phyloP scores from a whole-genome alignment of 2,888 invertebrate species.

The Cinara cedri region DNA sequence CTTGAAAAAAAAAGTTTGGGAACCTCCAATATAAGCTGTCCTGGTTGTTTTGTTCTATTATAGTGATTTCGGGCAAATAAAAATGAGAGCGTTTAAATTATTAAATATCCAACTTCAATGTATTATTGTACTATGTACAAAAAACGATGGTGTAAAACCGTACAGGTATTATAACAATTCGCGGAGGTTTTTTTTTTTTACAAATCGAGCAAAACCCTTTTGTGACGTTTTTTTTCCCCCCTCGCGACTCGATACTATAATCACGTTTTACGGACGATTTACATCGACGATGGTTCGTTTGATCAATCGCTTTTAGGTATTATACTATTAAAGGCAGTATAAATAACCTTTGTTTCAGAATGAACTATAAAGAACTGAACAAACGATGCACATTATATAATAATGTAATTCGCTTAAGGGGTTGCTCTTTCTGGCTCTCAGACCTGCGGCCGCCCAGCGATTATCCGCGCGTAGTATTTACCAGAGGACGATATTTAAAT shows the following conservation, averaged over 20 bases:
- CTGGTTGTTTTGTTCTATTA: no score
- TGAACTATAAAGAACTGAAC: background rate
- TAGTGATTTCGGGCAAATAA: no score
- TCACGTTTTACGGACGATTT: background rate
- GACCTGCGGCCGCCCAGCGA: constrained; percentile 26
- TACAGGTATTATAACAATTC: no score
- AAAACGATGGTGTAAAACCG: no score
- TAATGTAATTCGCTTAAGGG: constrained; percentile 20
- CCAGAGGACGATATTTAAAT: constrained; percentile 42
- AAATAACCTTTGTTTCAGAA: background rate
- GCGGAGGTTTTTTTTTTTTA: no score
- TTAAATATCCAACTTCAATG: no score
- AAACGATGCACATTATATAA: constrained; percentile 22
- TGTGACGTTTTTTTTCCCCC: background rate
- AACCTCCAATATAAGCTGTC: no score
- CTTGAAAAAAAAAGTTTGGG: no score
- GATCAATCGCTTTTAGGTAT: background rate
- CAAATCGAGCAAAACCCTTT: no score
- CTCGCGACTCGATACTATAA: background rate
- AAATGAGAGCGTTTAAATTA: no score
- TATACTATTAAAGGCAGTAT: no score
- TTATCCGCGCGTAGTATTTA: constrained; percentile 36
- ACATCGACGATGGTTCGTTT: background rate
- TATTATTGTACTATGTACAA: no score
- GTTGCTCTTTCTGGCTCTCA: constrained; percentile 43